Percentiles rank a stretch among this genome's conserved stretches.
Evolutionary conservation across 2,797 vertebrate species (phyloP).

Genomic region (Aphelocoma californica): DNA sequence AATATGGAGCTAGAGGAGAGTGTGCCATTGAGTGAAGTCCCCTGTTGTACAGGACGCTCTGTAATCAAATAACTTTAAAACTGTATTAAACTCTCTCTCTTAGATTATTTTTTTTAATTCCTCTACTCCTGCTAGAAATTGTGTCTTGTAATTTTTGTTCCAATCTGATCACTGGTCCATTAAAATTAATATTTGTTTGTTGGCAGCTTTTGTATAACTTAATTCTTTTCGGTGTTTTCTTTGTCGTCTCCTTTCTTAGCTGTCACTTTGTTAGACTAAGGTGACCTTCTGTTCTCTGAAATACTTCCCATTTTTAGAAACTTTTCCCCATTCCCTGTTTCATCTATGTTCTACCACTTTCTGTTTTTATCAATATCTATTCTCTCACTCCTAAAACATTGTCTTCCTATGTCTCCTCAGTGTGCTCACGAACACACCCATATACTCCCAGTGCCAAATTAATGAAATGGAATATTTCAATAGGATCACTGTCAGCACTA

Average conservation of each 20-base stretch:
- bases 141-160: neutral
- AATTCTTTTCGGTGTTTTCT: neutral
- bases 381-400: neutral
- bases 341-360: neutral
- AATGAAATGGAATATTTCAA: constrained; percentile 14
- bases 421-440: neutral
- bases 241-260: neutral
- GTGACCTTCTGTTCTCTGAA: neutral
- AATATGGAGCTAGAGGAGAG: neutral
- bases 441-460: neutral
- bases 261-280: neutral
- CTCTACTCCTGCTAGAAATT: neutral
- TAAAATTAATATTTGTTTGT: neutral
- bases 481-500: neutral
- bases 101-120: neutral
- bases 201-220: neutral
- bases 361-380: neutral
- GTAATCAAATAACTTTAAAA: neutral
- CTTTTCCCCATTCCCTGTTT: neutral
- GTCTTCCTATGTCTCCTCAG: neutral
- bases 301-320: neutral
- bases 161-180: neutral
- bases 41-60: neutral
- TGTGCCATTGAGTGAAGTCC: neutral
- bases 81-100: neutral